Evolutionary conservation across 2,888 invertebrate genomes (phyloP).

Genomic region (Erebia palarica): DNA sequence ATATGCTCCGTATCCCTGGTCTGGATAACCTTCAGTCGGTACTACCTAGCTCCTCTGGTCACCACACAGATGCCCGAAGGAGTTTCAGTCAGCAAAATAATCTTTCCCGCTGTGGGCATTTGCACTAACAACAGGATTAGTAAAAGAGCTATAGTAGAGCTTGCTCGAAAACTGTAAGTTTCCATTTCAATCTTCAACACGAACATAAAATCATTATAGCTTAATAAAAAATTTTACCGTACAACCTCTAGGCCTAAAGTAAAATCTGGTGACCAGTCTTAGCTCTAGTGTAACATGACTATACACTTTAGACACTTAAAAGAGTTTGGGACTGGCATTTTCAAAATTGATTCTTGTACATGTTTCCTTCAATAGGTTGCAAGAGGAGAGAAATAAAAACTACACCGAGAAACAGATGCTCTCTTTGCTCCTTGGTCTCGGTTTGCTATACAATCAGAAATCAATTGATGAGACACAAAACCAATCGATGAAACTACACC

Average conservation of each 20-base stretch:
- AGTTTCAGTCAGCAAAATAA: conserved; percentile 67
- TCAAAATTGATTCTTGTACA: no score
- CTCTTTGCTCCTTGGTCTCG: conserved; percentile 61
- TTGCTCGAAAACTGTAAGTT: conserved; percentile 69
- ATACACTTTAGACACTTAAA: no score
- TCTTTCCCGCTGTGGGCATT: conserved; percentile 77
- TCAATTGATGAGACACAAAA: conserved; percentile 52
- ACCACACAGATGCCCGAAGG: conserved; percentile 75
- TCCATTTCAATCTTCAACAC: neutral
- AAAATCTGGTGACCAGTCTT: no score
- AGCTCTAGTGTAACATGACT: no score
- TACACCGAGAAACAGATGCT: conserved; percentile 66
- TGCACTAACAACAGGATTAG: conserved; percentile 78
- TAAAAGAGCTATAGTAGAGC: conserved; percentile 59
- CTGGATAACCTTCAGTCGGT: conserved; percentile 67
- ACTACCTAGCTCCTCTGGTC: conserved; percentile 67
- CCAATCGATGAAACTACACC: conserved; percentile 59
- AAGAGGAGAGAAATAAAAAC: conserved; percentile 63
- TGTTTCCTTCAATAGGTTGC: conserved; percentile 48
- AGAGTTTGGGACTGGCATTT: no score
- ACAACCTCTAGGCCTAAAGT: no score
- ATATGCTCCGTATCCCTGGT: conserved; percentile 68
- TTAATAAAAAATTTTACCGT: no score
- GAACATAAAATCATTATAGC: no score
- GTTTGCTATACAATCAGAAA: conserved; percentile 65